Evolutionary conservation across 2,113 vertebrate species (phyloP), one percentile per base, ranked within the genome.

Genomic region (Picathartes gymnocephalus): DNA sequence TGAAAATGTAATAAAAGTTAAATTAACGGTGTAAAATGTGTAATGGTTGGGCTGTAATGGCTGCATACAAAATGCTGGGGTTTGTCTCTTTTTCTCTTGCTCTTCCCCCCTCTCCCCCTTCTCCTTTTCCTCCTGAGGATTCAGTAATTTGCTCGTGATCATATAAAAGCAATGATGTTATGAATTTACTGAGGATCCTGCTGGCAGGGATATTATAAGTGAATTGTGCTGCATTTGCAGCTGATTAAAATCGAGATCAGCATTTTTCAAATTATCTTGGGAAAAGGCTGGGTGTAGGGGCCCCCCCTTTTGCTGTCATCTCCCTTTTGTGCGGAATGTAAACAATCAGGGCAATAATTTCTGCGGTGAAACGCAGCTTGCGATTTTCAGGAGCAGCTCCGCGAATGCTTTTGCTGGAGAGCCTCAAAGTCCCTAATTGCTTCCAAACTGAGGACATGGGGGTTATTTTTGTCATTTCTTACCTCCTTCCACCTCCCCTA

Each of bases 151-250:
- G 96, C 93, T 95, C 81, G 57, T 84, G 79, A 94, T 92, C 89
- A 90, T 94, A 93, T 85, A 92, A 90, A 95, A 74, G 76, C 86
- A 88, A 78, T 69, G 92, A 96, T 77, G 94, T 97, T 95, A 95
- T 92, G 96, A 96, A 96, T 93, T 95, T 95, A 96, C 95, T 73
- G 80, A 94, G 96, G 88, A 80, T 91, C 95, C 95, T 94, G 96
- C 96, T 95, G 94, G 96, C 70, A 93, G 81, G 76, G 92, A 92
- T 93, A 94, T 84, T 90, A 64, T 81, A 88, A 97, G 94, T 94
- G 97, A 96, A 95, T 96, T 97, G 96, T 96, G 95, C 97, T 97
- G 92, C 96, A 93, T 94, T 96, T 97, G 96, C 96, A 96, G 83
- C 88, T 91, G 92, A 96, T 95, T 96, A 96, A 96, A 93, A 94